Evolutionary conservation across 2,113 vertebrate species (phyloP).

Genomic region (Charadrius vociferus): DNA sequence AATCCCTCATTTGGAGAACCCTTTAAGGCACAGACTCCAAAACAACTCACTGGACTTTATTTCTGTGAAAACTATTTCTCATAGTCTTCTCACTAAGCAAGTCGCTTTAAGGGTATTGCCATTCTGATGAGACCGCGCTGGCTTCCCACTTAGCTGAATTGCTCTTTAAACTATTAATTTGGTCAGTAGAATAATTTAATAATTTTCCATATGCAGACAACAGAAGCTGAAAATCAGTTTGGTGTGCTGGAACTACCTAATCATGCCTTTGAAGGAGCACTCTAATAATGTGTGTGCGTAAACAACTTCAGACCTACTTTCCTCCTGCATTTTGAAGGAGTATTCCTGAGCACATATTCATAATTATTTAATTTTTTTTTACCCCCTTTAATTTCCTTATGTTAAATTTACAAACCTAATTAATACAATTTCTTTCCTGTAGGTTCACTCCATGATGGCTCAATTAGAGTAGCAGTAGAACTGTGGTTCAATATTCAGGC

Average conservation of each 20-base stretch:
- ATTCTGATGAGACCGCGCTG: conserved; percentile 25
- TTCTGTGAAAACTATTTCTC: neutral
- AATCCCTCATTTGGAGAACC: conserved; percentile 48
- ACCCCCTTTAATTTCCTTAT: conserved; percentile 29
- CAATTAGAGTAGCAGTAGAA: conserved; percentile 78
- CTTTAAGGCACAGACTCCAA: conserved; percentile 35
- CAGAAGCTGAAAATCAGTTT: conserved; percentile 21
- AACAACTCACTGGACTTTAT: neutral
- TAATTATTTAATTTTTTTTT: neutral
- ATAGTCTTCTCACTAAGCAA: neutral
- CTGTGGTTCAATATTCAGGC: conserved; percentile 77
- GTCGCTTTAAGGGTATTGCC: neutral
- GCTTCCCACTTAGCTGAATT: conserved; percentile 35
- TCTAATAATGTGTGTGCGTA: neutral
- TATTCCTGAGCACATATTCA: neutral
- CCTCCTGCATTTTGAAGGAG: neutral
- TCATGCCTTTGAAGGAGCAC: neutral
- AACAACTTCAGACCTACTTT: neutral
- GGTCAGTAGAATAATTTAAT: conserved; percentile 18
- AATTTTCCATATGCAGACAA: conserved; percentile 11
- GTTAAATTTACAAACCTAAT: conserved; percentile 51
- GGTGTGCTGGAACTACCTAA: conserved; percentile 8
- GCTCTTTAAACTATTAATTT: conserved; percentile 54
- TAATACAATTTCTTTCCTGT: conserved; percentile 69
- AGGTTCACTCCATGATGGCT: conserved; percentile 77